Evolutionary conservation across 2,797 vertebrate genomes (phyloP).

Genomic region (Catostomus latipinnis): DNA sequence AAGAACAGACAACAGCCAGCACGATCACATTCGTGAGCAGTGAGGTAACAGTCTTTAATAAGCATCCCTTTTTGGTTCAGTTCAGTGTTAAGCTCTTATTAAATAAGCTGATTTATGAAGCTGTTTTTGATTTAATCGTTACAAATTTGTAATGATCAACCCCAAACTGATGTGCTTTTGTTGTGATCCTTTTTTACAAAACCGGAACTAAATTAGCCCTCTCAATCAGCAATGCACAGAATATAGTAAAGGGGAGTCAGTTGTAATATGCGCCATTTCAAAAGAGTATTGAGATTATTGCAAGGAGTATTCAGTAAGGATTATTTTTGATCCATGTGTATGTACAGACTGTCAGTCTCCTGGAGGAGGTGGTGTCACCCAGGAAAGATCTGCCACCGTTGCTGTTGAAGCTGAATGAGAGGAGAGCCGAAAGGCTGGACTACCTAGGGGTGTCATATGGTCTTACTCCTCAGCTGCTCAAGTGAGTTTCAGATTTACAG

Average conservation of each 20-base stretch:
- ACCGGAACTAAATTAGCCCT: too few species aligned
- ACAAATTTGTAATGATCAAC: neutral
- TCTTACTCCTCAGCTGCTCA: conserved; percentile 89
- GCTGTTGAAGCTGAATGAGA: conserved; percentile 92
- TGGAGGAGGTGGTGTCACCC: conserved; percentile 92
- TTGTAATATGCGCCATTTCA: too few species aligned
- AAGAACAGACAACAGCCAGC: conserved; percentile 67
- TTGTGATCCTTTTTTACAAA: too few species aligned
- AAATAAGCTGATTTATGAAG: neutral
- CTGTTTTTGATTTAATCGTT: neutral
- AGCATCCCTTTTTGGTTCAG: neutral
- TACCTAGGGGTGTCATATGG: conserved; percentile 97
- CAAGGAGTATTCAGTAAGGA: neutral
- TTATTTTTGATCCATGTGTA: neutral
- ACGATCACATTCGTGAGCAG: conserved; percentile 89
- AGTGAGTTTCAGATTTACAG: conserved; percentile 75
- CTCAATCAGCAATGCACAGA: too few species aligned
- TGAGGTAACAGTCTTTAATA: conserved; percentile 79
- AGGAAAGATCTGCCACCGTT: conserved; percentile 92
- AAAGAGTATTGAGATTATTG: neutral
- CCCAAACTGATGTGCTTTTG: neutral
- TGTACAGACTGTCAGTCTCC: conserved; percentile 87
- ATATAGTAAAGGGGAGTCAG: too few species aligned
- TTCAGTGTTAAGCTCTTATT: neutral
- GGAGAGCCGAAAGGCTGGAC: conserved; percentile 89